phyloP scores from a whole-genome alignment of 2,888 invertebrate species.

The Acleris sparsana region DNA sequence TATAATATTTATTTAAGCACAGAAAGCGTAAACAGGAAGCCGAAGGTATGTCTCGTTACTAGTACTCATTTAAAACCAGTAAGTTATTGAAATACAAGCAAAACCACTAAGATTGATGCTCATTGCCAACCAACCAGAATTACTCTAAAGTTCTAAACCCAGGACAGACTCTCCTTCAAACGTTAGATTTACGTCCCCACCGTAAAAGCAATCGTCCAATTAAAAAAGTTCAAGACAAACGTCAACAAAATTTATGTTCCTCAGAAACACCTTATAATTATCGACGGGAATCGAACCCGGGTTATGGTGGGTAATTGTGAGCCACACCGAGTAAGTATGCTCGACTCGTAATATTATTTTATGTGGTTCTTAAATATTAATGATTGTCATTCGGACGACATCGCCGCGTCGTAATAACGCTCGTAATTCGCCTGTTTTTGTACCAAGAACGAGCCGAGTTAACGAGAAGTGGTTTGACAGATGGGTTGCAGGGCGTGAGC shows the following conservation, averaged over 20 bases:
- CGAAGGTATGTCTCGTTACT: too few species aligned
- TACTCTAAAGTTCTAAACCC: too few species aligned
- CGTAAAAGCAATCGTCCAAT: slow-evolving; percentile 28
- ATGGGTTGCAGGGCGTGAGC: too few species aligned
- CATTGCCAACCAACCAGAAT: too few species aligned
- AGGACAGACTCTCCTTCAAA: background rate
- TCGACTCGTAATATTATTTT: slow-evolving; percentile 69
- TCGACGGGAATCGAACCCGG: slow-evolving; percentile 70
- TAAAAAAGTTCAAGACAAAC: slow-evolving; percentile 42
- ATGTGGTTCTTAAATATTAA: slow-evolving; percentile 74
- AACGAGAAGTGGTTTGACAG: too few species aligned
- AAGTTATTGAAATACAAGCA: slow-evolving; percentile 1
- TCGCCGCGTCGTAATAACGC: slow-evolving; percentile 45
- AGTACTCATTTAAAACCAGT: too few species aligned
- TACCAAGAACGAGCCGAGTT: background rate
- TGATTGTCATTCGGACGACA: slow-evolving; percentile 70
- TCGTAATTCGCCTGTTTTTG: slow-evolving; percentile 38
- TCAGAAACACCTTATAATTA: slow-evolving; percentile 67
- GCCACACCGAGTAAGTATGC: slow-evolving; percentile 69
- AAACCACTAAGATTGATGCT: background rate
- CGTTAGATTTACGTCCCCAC: slow-evolving; percentile 25
- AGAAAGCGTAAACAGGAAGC: too few species aligned
- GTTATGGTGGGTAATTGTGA: slow-evolving; percentile 80
- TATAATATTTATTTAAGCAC: too few species aligned
- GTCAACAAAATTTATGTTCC: slow-evolving; percentile 55